Evolutionary conservation across 2,113 vertebrate species (phyloP).

Genomic region (Asarcornis scutulata): DNA sequence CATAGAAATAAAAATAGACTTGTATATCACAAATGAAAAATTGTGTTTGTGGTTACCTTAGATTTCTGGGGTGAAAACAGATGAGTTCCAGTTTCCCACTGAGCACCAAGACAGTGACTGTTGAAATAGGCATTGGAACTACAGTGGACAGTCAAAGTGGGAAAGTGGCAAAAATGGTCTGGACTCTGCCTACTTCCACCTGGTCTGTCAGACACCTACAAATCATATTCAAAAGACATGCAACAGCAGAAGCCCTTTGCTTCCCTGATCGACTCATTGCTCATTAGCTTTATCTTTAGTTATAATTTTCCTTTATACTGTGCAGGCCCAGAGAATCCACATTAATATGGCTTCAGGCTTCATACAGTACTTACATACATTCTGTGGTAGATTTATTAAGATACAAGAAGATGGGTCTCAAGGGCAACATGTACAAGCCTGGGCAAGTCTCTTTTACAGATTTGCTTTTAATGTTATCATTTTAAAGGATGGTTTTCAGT

Average conservation of each 20-base stretch:
- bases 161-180: not conserved
- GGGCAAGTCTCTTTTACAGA: not conserved
- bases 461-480: not conserved
- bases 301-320: slow-evolving; percentile 2
- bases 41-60: not conserved
- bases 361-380: not conserved
- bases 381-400: not conserved
- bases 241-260: not conserved
- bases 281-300: slow-evolving; percentile 26
- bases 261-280: not conserved
- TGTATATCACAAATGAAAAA: not conserved
- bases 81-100: not conserved
- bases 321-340: not conserved
- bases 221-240: not conserved
- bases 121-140: not conserved
- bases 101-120: not conserved
- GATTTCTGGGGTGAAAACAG: not conserved
- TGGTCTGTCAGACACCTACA: not conserved
- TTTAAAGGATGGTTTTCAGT: not conserved
- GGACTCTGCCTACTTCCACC: not conserved
- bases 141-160: not conserved
- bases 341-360: not conserved
- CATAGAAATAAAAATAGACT: not conserved
- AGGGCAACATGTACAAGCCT: not conserved
- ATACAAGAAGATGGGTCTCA: not conserved